Evolutionary conservation across 2,888 invertebrate genomes (phyloP), one percentile per base, ranked within the genome.

Genomic region (Byasa hedistus): DNA sequence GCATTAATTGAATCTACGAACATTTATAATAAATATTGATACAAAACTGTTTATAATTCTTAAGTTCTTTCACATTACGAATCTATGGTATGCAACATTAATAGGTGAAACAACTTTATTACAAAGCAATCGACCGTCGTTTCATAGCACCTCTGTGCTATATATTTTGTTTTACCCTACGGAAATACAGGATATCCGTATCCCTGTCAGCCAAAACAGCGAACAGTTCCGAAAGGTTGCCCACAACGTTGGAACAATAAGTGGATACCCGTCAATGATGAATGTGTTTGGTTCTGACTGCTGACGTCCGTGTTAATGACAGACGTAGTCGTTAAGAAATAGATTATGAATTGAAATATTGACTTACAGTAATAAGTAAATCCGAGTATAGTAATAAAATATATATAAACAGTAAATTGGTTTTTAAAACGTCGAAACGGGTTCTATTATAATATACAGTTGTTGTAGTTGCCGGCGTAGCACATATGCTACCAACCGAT

Each of bases 111-210:
- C 19, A 10, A 19, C 5, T 19, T 48, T 5, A 48, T 48, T 48
- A 48, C 5, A 48, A n/a, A 19, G 48, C 48, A 48, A 48, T 48
- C n/a, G n/a, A 48, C 2, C 5, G 19, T 48, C 48, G 12, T 48
- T 48, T 39, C n/a, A 48, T n/a, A n/a, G n/a, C 48, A 22, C 51
- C 60, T 51, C 10, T 27, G 32, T 51, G 54, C 39, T 54, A 55
- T 61, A 36, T 36, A 44, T 55, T 62, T 62, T 56, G 44, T 56
- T 62, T 54, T 57, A 48, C n/a, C 57, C 44, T 27, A 48, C 63
- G 63, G 57, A 63, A 57, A 57, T 57, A 57, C 63, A 57, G 63
- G 44, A 57, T 63, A 57, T 63, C 63, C 63, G 44, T 56, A 48
- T 57, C 63, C 24, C 48, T 63, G 63, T 63, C 63, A 56, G 57